phyloP scores from a whole-genome alignment of 2,888 invertebrate genomes.

The Drosophila robusta region DNA sequence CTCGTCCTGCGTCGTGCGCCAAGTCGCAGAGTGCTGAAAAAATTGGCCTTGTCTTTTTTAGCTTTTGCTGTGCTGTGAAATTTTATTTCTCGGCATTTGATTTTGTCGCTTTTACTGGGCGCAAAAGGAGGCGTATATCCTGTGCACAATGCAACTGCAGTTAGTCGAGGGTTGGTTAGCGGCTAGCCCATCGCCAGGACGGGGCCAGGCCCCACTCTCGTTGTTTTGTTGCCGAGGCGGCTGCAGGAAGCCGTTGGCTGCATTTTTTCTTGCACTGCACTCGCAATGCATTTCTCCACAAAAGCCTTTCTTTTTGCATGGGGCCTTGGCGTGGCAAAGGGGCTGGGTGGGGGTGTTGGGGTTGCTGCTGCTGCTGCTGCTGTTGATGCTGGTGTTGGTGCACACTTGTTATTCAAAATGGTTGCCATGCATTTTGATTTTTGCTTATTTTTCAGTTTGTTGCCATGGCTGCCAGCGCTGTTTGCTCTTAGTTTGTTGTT shows the following conservation, averaged over 20 bases:
- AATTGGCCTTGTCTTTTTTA: constrained; percentile 51
- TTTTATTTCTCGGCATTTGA: constrained; percentile 80
- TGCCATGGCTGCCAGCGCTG: constrained; percentile 71
- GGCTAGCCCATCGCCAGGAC: background rate
- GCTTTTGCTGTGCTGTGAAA: constrained; percentile 63
- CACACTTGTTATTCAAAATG: constrained; percentile 79
- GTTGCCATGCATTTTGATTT: constrained; percentile 78
- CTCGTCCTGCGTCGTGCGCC: constrained; percentile 15
- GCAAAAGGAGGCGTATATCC: constrained; percentile 40
- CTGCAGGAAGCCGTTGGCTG: constrained; percentile 61
- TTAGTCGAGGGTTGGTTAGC: constrained; percentile 35
- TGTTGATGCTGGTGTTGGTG: constrained; percentile 20
- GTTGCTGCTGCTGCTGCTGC: constrained; percentile 7
- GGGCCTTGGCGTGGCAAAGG: constrained; percentile 4
- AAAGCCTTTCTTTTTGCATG: constrained; percentile 46
- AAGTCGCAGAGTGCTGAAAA: constrained; percentile 54
- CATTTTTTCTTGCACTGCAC: constrained; percentile 64
- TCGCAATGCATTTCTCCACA: constrained; percentile 62
- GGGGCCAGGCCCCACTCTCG: constrained; percentile 11
- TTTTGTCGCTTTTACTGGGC: constrained; percentile 70
- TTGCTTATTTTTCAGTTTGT: constrained; percentile 77
- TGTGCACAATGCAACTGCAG: constrained; percentile 53
- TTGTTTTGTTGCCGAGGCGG: constrained; percentile 54
- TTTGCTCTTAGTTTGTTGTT: constrained; percentile 72
- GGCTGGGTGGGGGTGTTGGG: background rate